Evolutionary conservation across 2,888 invertebrate genomes (phyloP).

Genomic region (Hydroisotoma schaefferi): DNA sequence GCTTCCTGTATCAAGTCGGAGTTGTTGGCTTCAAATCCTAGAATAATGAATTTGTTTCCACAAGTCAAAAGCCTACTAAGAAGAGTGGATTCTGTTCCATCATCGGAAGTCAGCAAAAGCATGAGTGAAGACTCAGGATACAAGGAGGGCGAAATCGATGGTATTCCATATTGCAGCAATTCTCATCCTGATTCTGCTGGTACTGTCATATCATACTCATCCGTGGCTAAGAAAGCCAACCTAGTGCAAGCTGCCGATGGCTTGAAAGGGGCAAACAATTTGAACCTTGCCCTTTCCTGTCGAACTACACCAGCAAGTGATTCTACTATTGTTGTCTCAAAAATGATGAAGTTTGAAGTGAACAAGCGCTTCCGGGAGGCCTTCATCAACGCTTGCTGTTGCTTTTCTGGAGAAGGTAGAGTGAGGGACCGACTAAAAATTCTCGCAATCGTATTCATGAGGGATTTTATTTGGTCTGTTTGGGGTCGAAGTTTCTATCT

Average conservation of each 20-base stretch:
- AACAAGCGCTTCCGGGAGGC: background rate
- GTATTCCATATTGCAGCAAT: too few species aligned
- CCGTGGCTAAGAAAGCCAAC: background rate
- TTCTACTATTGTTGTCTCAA: background rate
- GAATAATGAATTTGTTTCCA: background rate
- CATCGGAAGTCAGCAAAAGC: background rate
- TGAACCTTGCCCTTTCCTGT: background rate
- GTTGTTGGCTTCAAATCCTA: background rate
- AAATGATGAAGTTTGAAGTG: background rate
- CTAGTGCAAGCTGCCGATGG: background rate
- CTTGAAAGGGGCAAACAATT: too few species aligned
- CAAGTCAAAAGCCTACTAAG: background rate
- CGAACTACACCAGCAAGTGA: too few species aligned
- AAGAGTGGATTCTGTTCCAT: background rate
- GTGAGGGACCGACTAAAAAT: background rate
- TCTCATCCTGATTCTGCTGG: background rate
- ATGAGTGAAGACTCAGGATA: background rate
- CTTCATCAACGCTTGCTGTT: background rate
- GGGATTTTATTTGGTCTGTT: background rate
- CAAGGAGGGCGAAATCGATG: background rate
- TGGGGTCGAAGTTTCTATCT: constrained; percentile 3
- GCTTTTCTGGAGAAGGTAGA: background rate
- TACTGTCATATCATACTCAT: background rate
- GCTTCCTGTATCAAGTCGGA: background rate
- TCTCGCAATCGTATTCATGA: background rate